Conservation (phyloP, 2,888 invertebrate genomes). For the Leptura quadrifasciata region DNA sequence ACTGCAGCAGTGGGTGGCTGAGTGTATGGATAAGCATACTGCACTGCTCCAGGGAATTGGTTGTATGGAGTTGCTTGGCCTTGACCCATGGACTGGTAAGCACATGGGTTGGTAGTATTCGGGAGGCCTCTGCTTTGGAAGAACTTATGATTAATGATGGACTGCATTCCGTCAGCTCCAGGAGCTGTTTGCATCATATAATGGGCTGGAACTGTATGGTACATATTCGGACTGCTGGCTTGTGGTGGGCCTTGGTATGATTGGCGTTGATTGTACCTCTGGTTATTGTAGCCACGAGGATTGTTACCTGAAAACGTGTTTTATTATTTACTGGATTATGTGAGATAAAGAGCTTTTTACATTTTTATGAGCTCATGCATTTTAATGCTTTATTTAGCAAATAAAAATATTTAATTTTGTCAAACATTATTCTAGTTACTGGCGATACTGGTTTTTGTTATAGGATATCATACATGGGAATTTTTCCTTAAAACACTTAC, state of each 20-base stretch:
- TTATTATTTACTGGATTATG: not conserved
- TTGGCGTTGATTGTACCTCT: constrained; percentile 67
- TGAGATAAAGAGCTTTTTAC: not conserved
- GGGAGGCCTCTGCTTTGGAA: constrained; percentile 80
- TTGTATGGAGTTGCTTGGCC: constrained; percentile 73
- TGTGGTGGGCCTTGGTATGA: constrained; percentile 64
- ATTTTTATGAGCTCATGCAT: too few relatives aligned
- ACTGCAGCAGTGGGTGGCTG: constrained; percentile 81
- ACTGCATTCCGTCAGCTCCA: constrained; percentile 74
- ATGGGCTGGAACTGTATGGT: constrained; percentile 65
- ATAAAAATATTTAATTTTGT: too few relatives aligned
- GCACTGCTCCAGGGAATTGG: constrained; percentile 82
- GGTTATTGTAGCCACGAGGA: constrained; percentile 66
- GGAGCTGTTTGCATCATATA: constrained; percentile 73
- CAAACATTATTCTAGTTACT: too few relatives aligned
- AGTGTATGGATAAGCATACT: constrained; percentile 79
- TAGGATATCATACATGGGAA: too few relatives aligned
- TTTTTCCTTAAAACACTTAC: too few relatives aligned
- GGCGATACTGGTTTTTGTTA: too few relatives aligned
- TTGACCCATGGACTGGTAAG: constrained; percentile 79
- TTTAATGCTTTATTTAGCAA: too few relatives aligned
- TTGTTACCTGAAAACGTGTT: constrained; percentile 73
- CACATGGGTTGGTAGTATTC: constrained; percentile 77
- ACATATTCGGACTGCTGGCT: constrained; percentile 68
- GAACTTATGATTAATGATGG: constrained; percentile 82